phyloP scores from a whole-genome alignment of 2,113 vertebrate genomes.

The Tiliqua scincoides region DNA sequence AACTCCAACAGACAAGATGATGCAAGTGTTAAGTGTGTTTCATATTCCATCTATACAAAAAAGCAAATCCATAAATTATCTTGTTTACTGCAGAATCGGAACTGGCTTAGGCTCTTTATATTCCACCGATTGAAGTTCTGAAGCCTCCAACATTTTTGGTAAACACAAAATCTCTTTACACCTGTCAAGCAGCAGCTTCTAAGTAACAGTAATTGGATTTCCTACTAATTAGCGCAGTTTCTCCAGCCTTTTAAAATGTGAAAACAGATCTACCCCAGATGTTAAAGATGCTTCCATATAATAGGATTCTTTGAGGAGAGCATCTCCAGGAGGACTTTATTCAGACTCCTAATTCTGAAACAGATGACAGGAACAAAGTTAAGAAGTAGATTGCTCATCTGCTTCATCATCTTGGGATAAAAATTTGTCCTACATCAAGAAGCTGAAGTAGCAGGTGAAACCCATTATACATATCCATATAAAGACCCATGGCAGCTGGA shows the following conservation, averaged over 20 bases:
- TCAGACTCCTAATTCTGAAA: constrained; percentile 2
- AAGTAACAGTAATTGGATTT: constrained; percentile 37
- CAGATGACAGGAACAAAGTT: constrained; percentile 12
- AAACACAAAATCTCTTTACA: neutral
- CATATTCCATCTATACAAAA: neutral
- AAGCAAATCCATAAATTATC: constrained; percentile 27
- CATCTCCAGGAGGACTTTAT: constrained; percentile 22
- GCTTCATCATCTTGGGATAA: constrained; percentile 33
- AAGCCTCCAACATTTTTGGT: constrained; percentile 16
- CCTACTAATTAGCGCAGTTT: constrained; percentile 29
- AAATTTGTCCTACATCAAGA: constrained; percentile 25
- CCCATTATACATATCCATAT: constrained; percentile 23
- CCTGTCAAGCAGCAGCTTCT: constrained; percentile 24
- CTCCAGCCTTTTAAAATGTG: constrained; percentile 23
- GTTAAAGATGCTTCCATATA: constrained; percentile 24
- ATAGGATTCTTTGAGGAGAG: neutral
- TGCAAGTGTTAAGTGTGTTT: constrained; percentile 29
- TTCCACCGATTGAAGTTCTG: neutral
- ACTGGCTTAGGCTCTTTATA: constrained; percentile 15
- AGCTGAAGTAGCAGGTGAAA: constrained; percentile 37
- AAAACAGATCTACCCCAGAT: constrained; percentile 40
- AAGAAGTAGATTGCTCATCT: constrained; percentile 3
- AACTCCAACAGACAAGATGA: constrained; percentile 27
- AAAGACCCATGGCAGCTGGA: neutral
- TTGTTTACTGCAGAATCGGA: constrained; percentile 17